These are phyloP conservation scores for Listronotus oregonensis DNA, from an alignment of 1,140 invertebrate species.

Conservation along the genomic window DNA sequence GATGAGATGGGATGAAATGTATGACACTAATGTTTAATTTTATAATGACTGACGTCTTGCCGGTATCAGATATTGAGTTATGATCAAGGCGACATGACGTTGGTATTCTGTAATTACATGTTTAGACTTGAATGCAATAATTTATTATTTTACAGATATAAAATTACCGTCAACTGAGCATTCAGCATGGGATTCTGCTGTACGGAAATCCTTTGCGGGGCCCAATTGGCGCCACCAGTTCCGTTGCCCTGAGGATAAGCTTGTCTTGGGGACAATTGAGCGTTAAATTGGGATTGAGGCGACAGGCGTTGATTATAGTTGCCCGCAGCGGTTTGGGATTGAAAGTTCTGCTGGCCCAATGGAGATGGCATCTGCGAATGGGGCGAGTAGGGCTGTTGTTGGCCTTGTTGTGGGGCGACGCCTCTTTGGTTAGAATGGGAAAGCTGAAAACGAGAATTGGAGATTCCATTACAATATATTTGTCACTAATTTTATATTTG, in stretches of 20 bases:
- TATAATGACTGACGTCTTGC: too few species aligned
- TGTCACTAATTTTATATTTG: too few species aligned
- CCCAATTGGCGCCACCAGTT: slow-evolving; percentile 36
- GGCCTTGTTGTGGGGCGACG: slow-evolving; percentile 44
- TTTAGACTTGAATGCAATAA: neutral
- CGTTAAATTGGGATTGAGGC: slow-evolving; percentile 49
- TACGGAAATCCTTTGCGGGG: slow-evolving; percentile 54
- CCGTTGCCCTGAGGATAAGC: slow-evolving; percentile 42
- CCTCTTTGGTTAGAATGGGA: slow-evolving; percentile 19
- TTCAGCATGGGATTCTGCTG: slow-evolving; percentile 81
- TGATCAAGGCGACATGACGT: too few species aligned
- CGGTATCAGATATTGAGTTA: too few species aligned
- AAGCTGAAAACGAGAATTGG: slow-evolving; percentile 1
- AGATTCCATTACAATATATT: too few species aligned
- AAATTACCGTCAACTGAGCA: slow-evolving; percentile 73
- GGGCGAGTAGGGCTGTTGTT: slow-evolving; percentile 58
- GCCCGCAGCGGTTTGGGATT: slow-evolving; percentile 36
- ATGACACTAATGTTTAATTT: too few species aligned
- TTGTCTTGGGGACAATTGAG: slow-evolving; percentile 51
- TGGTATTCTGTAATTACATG: too few species aligned
- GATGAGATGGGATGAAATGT: slow-evolving; percentile 2
- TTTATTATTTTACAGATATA: neutral
- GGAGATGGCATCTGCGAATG: slow-evolving; percentile 55
- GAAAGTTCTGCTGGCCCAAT: slow-evolving; percentile 47
- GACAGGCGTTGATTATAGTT: slow-evolving; percentile 50